A percentile compares a stretch with the other conserved stretches of the same genome.
These are phyloP conservation scores for Mobula birostris DNA, from an alignment of 2,113 vertebrate genomes.

Conservation along the genomic window DNA sequence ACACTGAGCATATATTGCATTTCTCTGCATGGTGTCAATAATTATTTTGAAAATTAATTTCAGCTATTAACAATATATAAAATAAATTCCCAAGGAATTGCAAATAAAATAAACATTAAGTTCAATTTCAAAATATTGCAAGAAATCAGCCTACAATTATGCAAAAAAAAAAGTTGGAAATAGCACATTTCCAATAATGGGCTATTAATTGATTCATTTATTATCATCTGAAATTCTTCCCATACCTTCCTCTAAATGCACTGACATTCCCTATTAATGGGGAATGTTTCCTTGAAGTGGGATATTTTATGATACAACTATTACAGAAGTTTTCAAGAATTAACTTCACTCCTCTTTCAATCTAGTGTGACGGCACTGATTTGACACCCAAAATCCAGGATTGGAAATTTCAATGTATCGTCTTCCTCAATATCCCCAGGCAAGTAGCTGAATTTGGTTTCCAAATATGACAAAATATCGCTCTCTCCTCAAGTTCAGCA, in stretches of 20 bases:
- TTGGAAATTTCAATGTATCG: constrained; percentile 77
- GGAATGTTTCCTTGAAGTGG: not conserved
- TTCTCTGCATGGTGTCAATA: not conserved
- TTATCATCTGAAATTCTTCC: too few relatives aligned
- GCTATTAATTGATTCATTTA: too few relatives aligned
- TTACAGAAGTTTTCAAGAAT: not conserved
- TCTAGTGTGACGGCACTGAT: constrained; percentile 73
- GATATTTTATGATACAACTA: not conserved
- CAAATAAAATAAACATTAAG: not conserved
- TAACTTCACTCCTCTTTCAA: constrained; percentile 40
- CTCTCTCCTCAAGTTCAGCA: too few relatives aligned
- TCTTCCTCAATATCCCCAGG: constrained; percentile 81
- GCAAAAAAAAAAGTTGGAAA: not conserved
- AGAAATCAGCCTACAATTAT: not conserved
- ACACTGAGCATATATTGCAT: not conserved
- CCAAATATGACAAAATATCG: not conserved
- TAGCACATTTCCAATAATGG: not conserved
- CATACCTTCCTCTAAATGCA: not conserved
- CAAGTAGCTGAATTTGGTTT: constrained; percentile 44
- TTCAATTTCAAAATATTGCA: not conserved
- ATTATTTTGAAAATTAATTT: not conserved
- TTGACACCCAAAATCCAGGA: constrained; percentile 77
- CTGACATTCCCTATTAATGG: not conserved
- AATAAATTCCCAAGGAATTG: not conserved
- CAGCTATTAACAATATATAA: not conserved